These are phyloP conservation scores for Himalopsyche japonica DNA, from an alignment of 2,888 invertebrate genomes.

Conservation along the genomic window DNA sequence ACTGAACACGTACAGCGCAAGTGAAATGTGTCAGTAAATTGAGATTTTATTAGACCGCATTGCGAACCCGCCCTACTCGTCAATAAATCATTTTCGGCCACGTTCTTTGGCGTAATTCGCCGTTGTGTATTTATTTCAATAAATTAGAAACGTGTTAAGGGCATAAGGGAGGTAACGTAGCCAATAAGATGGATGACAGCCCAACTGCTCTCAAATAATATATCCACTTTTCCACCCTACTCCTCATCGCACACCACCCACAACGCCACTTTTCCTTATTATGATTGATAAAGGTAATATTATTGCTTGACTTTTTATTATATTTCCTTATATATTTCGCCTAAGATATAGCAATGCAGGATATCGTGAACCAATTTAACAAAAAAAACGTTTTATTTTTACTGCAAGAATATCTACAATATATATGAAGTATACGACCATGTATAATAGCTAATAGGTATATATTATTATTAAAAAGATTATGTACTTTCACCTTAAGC, in stretches of 20 bases:
- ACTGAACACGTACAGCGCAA: not conserved
- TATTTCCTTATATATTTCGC: not conserved
- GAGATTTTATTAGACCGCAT: not conserved
- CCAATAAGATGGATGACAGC: slow-evolving; percentile 26
- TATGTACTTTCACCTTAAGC: no score
- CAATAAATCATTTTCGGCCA: slow-evolving; percentile 21
- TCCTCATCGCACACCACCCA: not conserved
- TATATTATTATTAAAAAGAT: no score
- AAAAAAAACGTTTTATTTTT: no score
- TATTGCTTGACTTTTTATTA: slow-evolving; percentile 25
- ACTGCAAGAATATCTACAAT: no score
- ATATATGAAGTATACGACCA: no score
- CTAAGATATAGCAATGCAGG: not conserved
- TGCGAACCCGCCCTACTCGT: not conserved
- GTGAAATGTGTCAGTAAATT: not conserved
- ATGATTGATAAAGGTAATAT: slow-evolving; percentile 31
- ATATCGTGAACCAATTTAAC: not conserved
- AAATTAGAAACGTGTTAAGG: slow-evolving; percentile 22
- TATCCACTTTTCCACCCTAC: slow-evolving; percentile 10
- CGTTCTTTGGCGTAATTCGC: not conserved
- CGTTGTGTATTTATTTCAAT: slow-evolving; percentile 27
- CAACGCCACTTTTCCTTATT: slow-evolving; percentile 19
- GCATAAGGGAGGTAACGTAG: not conserved
- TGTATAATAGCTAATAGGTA: no score
- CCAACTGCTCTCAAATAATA: slow-evolving; percentile 17